Percentiles rank a stretch among this genome's conserved stretches.
phyloP scores from a whole-genome alignment of 2,113 vertebrate genomes.

The Microtus montanus region DNA sequence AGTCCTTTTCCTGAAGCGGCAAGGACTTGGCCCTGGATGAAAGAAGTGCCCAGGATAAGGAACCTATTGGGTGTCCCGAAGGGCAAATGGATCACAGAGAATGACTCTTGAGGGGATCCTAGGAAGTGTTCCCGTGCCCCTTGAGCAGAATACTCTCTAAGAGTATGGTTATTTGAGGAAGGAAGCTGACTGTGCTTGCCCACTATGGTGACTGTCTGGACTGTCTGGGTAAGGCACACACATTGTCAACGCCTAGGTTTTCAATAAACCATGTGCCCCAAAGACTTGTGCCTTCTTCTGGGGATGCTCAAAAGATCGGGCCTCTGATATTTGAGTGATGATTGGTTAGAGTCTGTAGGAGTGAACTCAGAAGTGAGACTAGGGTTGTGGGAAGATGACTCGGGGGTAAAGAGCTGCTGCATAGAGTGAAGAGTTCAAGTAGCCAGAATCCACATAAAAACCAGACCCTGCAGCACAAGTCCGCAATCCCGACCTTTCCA shows the following conservation, averaged over 20 bases:
- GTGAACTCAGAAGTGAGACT: neutral
- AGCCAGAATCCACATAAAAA: neutral
- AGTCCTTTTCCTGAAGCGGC: neutral
- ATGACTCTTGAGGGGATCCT: neutral
- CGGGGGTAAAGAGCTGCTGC: too few relatives aligned
- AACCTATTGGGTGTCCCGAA: neutral
- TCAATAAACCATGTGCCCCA: neutral
- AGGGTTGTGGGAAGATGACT: neutral
- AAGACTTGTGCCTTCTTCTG: neutral
- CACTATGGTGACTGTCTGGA: fast-evolving
- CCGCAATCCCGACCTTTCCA: neutral
- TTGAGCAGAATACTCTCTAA: neutral
- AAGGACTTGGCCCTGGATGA: neutral
- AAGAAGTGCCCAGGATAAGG: neutral
- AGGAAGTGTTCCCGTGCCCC: fast-evolving
- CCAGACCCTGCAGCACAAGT: neutral
- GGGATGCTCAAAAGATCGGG: neutral
- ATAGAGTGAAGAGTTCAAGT: too few relatives aligned
- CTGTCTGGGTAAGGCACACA: neutral
- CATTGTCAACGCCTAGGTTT: neutral
- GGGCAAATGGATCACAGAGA: too few relatives aligned
- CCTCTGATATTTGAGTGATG: neutral
- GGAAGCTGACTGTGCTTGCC: neutral
- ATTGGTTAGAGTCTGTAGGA: neutral
- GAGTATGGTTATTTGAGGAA: neutral